Base-by-base conservation (phyloP, 2,113 vertebrate species). In the Sphaerodactylus townsendi region DNA sequence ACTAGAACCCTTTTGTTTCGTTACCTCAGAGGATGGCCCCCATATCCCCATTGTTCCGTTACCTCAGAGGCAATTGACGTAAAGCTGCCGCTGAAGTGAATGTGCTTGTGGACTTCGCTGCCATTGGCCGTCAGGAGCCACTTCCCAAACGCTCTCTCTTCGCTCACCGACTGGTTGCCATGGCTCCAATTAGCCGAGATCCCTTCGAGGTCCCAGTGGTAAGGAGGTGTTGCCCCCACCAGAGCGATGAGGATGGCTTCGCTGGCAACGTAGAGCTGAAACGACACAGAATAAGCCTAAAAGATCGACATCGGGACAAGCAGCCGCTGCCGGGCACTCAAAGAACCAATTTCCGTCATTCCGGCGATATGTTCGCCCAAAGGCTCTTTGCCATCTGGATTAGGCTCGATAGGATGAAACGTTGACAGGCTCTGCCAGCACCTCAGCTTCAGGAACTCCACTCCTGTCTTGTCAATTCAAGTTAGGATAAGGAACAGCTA, bases 61-160 rank as follows among this genome's bases (percentile, higher is more conserved):
- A 97, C 97, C 96, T 97, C 97, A 0, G 96, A 96, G 79, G 95
- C 95, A 66, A 97, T 97, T 14, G 97, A 97, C 1, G 97, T 96
- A 87, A 97, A 96, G 88, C 87, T 95, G 85, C 89, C 87, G 69
- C 92, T 91, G 62, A 97, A 97, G 64, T 91, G 95, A 11, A 97
- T 17, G 0, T 96, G 96, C 81, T 92, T 88, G 0, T 62, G 94
- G 84, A 95, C 83, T 88, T 96, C 95, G 0, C 95, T 97, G 88
- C 91, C 78, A 0, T 96, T 96, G 87, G 96, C 95, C 0, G 89
- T 92, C 76, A 94, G 92, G 4, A 97, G 93, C 96, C 96, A 97
- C 79, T 94, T 89, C 81, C 94, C 89, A 11, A 97, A 95, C 28
- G 92, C 88, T 70, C 79, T 82, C 66, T 92, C 93, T 28, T 89